Base-by-base conservation (phyloP, 2,113 vertebrate genomes). In the Rhizomys pruinosus region DNA sequence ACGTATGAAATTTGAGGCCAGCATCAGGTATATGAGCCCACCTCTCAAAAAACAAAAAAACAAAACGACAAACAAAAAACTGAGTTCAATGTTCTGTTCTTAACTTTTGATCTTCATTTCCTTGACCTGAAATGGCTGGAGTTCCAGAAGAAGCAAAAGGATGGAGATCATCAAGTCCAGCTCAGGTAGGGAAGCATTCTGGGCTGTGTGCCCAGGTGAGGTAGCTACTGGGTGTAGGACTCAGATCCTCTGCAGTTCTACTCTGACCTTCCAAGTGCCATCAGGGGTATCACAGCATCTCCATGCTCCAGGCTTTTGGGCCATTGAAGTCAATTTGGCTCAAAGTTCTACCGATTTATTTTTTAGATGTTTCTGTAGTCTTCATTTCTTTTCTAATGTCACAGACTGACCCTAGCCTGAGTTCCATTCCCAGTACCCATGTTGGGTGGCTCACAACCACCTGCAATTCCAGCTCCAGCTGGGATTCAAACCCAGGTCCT, bases 101-200 rank as follows among this genome's bases (percentile, higher is more conserved):
- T 91, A 55, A 44, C 64, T 91, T 96, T 92, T 73, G 37, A 84
- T 72, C 80, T 94, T 92, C 25, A 77, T 95, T 95, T 95, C 71
- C 84, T 94, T 69, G 90, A 95, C 72, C 79, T 92, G 94, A 93
- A 96, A 96, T 94, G 93, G 44, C 86, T 96, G 94, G 92, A 90
- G 91, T 93, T 96, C 90, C 80, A 97, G 96, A 72, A 97, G 92
- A 39, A 89, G 39, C 90, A 92, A 72, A 90, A 95, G 93, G 89
- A 76, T 64, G 32, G 55, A 94, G 66, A 86, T 27, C 34, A 92
- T 85, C 52, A 96, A 94, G 84, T 4, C 86, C 76, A 81, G 15
- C 82, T 81, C 96, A 97, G 97, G 97, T 97, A 97, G 96, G 7
- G 29, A 37, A 80, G 23, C 61, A 23, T 2, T 6, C 37, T 9